These are phyloP conservation scores for Tetragonisca angustula DNA, from an alignment of 2,888 invertebrate species.

Conservation along the genomic window DNA sequence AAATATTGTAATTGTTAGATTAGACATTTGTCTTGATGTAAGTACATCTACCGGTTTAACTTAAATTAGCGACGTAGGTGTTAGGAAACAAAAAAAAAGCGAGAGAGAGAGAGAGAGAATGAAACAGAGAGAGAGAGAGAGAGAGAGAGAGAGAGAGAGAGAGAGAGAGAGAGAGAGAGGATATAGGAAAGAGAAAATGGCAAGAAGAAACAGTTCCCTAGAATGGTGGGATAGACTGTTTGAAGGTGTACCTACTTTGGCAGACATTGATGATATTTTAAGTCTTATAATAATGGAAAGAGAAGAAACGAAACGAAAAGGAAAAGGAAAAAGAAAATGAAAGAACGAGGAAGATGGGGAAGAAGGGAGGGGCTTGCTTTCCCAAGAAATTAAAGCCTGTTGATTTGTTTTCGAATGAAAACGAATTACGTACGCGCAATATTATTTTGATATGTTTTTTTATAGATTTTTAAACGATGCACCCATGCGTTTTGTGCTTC, in stretches of 20 bases:
- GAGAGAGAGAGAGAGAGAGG: conserved; percentile 59
- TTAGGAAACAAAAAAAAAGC: conserved; percentile 69
- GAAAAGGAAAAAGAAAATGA: not conserved
- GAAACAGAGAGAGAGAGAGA: conserved; percentile 51
- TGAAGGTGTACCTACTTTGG: conserved; percentile 80
- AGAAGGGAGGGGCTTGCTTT: conserved; percentile 40
- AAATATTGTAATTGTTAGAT: conserved; percentile 79
- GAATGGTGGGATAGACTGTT: conserved; percentile 69
- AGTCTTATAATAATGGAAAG: conserved; percentile 53
- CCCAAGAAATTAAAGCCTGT: conserved; percentile 40
- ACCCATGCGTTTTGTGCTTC: conserved; percentile 68
- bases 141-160: conserved; percentile 59
- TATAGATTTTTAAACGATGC: conserved; percentile 62
- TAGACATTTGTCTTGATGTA: conserved; percentile 77
- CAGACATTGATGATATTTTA: conserved; percentile 79
- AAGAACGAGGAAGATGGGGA: conserved; percentile 13
- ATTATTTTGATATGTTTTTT: conserved; percentile 56
- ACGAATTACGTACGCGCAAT: conserved; percentile 32
- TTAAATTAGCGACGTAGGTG: conserved; percentile 74
- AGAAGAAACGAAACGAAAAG: not conserved
- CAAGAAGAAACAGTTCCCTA: conserved; percentile 73
- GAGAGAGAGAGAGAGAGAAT: conserved; percentile 57
- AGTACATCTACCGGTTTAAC: conserved; percentile 75
- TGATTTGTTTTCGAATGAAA: conserved; percentile 21
- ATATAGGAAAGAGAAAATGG: conserved; percentile 66